These are phyloP conservation scores for Sarcophaga peregrina DNA, from an alignment of 1,140 invertebrate genomes.

Conservation along the genomic window DNA sequence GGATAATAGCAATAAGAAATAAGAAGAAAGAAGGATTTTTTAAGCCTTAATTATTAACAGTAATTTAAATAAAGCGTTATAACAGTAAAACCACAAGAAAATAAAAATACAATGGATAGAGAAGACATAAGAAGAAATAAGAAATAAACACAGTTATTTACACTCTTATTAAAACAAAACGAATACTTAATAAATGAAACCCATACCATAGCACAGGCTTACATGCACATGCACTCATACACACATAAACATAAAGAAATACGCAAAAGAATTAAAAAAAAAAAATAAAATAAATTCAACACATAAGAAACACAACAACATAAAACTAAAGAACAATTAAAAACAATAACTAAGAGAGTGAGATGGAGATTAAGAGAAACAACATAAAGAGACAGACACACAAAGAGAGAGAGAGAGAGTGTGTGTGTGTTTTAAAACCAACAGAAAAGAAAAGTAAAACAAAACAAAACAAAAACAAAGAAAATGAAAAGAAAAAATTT, in stretches of 20 bases:
- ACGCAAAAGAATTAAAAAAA: too few relatives aligned
- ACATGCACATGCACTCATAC: too few relatives aligned
- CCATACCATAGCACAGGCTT: too few relatives aligned
- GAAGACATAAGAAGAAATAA: too few relatives aligned
- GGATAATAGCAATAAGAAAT: too few relatives aligned
- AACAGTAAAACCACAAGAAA: slow-evolving; percentile 18
- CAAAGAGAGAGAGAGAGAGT: background rate
- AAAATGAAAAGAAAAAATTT: slow-evolving; percentile 43
- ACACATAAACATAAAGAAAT: too few relatives aligned
- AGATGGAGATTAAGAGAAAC: background rate
- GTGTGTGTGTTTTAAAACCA: background rate
- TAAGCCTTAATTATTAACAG: background rate
- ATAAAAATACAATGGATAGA: too few relatives aligned
- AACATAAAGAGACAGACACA: slow-evolving; percentile 46
- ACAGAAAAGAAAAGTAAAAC: slow-evolving; percentile 18
- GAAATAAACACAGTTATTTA: too few relatives aligned
- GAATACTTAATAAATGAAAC: too few relatives aligned
- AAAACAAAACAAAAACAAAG: slow-evolving; percentile 36
- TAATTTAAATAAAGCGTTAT: background rate
- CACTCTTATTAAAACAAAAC: too few relatives aligned
- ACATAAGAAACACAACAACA: too few relatives aligned
- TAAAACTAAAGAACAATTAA: background rate
- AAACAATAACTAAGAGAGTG: background rate
- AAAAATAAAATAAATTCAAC: too few relatives aligned
- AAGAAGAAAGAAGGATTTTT: background rate